These are phyloP conservation scores for Hipparchia semele DNA, from an alignment of 2,888 invertebrate genomes.

Conservation along the genomic window DNA sequence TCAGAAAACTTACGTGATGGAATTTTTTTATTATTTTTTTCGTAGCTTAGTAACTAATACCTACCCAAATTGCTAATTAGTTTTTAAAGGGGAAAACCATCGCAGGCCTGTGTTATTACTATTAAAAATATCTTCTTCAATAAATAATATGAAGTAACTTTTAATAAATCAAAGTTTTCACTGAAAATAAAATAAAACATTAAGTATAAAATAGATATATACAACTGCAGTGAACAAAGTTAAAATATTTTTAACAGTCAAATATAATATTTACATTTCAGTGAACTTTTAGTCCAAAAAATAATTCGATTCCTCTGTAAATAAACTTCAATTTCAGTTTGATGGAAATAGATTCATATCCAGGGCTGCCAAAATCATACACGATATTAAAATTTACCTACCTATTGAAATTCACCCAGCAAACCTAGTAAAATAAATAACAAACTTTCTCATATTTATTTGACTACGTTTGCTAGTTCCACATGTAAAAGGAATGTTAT, in stretches of 20 bases:
- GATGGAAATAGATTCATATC: constrained; percentile 36
- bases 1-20: too few relatives aligned
- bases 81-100: too few relatives aligned
- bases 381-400: neutral
- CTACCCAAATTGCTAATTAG: too few relatives aligned
- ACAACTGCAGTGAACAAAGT: constrained; percentile 7
- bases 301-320: constrained; percentile 35
- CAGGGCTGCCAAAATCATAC: constrained; percentile 5
- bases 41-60: too few relatives aligned
- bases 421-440: neutral
- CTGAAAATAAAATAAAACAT: too few relatives aligned
- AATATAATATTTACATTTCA: constrained; percentile 21
- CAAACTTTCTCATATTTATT: neutral
- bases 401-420: neutral
- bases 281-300: constrained; percentile 20
- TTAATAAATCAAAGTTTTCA: too few relatives aligned
- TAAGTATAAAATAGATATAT: neutral
- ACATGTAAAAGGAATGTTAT: too few relatives aligned
- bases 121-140: too few relatives aligned
- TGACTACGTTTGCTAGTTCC: too few relatives aligned
- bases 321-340: constrained; percentile 34
- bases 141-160: too few relatives aligned
- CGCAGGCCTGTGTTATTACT: too few relatives aligned
- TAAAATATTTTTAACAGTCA: constrained; percentile 9
- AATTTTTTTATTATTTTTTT: too few relatives aligned